Evolutionary conservation across 2,797 vertebrate species (phyloP).

Genomic region (Arnoldichthys spilopterus): DNA sequence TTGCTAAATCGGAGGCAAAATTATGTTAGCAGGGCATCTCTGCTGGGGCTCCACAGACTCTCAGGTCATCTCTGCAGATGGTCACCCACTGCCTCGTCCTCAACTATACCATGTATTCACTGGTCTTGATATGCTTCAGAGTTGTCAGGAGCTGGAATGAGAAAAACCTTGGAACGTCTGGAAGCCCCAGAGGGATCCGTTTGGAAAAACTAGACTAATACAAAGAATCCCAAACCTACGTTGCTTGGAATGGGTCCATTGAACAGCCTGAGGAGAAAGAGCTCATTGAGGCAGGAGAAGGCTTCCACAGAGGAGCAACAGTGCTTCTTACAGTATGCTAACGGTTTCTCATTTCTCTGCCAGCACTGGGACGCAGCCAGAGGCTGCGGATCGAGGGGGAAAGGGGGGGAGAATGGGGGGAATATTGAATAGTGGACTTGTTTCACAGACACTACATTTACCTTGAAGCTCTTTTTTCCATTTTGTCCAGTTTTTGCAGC

Average conservation of each 20-base stretch:
- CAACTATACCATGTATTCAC: not conserved
- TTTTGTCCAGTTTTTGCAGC: too few relatives aligned
- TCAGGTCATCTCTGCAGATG: not conserved
- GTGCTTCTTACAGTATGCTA: slow-evolving; percentile 49
- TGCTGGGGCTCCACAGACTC: not conserved
- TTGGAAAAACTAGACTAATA: slow-evolving; percentile 7
- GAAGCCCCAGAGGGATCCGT: not conserved
- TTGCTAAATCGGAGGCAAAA: not conserved
- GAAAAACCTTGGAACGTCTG: not conserved
- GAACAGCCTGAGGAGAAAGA: slow-evolving; percentile 48
- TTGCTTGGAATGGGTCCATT: slow-evolving; percentile 3
- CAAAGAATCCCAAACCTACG: slow-evolving; percentile 23
- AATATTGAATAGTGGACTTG: slow-evolving; percentile 48
- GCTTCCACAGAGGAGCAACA: slow-evolving; percentile 37
- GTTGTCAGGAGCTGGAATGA: not conserved
- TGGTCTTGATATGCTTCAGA: not conserved
- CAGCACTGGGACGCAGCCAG: slow-evolving; percentile 15
- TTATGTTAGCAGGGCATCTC: not conserved
- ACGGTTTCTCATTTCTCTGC: slow-evolving; percentile 47
- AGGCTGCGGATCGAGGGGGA: slow-evolving; percentile 14
- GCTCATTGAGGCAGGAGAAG: slow-evolving; percentile 43
- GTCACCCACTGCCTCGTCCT: not conserved
- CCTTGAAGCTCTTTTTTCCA: not conserved
- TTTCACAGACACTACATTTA: slow-evolving; percentile 25
- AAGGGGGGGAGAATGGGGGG: not conserved